A percentile compares a stretch with the other conserved stretches of the same genome.
phyloP scores from a whole-genome alignment of 2,797 vertebrate genomes.

The Sparidentex hasta region DNA sequence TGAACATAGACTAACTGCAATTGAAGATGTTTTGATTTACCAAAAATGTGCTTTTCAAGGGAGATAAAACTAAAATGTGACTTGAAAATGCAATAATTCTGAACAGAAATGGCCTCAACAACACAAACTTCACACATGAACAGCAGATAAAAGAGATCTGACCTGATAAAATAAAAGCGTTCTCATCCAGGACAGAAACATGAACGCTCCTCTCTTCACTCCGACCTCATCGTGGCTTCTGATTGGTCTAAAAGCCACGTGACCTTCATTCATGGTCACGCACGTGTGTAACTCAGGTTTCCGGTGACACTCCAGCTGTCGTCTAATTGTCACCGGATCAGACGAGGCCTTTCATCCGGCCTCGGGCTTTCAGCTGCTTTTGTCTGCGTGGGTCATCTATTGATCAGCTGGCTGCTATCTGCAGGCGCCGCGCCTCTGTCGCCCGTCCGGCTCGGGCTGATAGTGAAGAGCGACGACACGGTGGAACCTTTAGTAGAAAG shows the following conservation, averaged over 20 bases:
- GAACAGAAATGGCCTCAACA: too few relatives aligned
- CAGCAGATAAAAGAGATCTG: background rate
- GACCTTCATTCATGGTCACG: background rate
- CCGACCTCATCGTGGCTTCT: too few relatives aligned
- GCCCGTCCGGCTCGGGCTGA: conserved; percentile 3
- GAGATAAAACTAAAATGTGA: too few relatives aligned
- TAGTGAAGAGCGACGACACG: background rate
- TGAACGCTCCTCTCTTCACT: background rate
- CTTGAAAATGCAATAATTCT: too few relatives aligned
- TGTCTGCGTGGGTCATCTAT: conserved; percentile 48
- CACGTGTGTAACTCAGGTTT: background rate
- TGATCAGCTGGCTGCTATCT: conserved; percentile 57
- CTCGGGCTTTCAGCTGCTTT: conserved; percentile 49
- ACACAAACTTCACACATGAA: background rate
- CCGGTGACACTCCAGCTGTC: conserved; percentile 31
- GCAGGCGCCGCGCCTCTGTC: conserved; percentile 8
- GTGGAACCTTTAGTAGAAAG: too few relatives aligned
- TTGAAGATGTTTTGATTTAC: too few relatives aligned
- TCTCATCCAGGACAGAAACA: too few relatives aligned
- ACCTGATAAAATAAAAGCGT: background rate
- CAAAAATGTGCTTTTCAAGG: too few relatives aligned
- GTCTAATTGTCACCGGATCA: conserved; percentile 38
- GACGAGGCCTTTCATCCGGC: conserved; percentile 27
- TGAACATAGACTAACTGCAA: too few relatives aligned
- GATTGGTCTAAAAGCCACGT: background rate